phyloP scores from a whole-genome alignment of 2,888 invertebrate genomes.

The Cosmorhoe ocellata region DNA sequence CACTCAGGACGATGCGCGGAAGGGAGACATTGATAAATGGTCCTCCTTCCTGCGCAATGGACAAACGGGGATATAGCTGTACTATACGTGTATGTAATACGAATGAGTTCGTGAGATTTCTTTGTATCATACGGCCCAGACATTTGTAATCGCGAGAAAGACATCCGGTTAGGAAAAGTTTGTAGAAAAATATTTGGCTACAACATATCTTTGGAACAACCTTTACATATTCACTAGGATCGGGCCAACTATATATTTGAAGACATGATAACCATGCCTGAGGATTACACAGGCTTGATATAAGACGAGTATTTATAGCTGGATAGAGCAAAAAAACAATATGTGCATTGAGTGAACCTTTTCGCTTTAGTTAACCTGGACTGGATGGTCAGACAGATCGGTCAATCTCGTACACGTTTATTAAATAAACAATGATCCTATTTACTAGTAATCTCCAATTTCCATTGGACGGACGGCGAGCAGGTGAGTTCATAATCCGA shows the following conservation, averaged over 20 bases:
- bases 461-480: conserved; percentile 13
- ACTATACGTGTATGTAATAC: conserved; percentile 19
- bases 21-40: conserved; percentile 50
- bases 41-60: conserved; percentile 35
- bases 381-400: background rate
- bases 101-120: conserved; percentile 19
- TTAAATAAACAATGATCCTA: conserved; percentile 14
- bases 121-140: conserved; percentile 14
- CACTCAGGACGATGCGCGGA: conserved; percentile 42
- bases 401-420: conserved; percentile 2
- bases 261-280: no score
- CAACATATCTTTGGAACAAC: no score
- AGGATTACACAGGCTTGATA: no score
- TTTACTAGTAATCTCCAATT: conserved; percentile 14
- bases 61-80: conserved; percentile 34
- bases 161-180: conserved; percentile 10
- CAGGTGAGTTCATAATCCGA: conserved; percentile 30
- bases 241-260: no score
- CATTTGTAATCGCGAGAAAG: conserved; percentile 11
- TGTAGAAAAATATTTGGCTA: no score
- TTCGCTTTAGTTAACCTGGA: background rate
- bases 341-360: no score
- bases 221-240: no score
- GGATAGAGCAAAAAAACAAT: no score
- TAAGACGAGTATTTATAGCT: no score